Percentiles rank a stretch among this genome's conserved stretches.
Conservation (phyloP, 2,888 invertebrate species). For the Nomada lathburiana region DNA sequence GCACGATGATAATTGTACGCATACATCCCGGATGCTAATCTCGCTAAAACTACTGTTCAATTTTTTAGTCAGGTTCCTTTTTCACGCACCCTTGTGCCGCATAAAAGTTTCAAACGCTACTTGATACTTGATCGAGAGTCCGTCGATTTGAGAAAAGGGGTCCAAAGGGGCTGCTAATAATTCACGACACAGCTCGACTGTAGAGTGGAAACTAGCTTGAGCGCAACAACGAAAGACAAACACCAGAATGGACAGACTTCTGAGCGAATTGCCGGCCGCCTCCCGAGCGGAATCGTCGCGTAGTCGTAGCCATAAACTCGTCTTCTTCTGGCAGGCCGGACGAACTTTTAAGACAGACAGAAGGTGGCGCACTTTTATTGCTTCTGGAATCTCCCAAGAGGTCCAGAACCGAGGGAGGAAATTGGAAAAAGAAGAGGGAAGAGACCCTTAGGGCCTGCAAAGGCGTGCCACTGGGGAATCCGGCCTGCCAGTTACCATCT, state of each 20-base stretch:
- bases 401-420: slow-evolving; percentile 48
- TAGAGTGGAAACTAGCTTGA: slow-evolving; percentile 19
- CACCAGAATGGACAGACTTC: slow-evolving; percentile 3
- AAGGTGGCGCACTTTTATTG: slow-evolving; percentile 69
- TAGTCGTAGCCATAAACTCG: slow-evolving; percentile 62
- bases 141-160: not conserved
- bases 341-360: slow-evolving; percentile 69
- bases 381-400: slow-evolving; percentile 50
- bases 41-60: too few relatives aligned
- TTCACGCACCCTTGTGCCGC: not conserved
- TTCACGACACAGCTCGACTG: slow-evolving; percentile 25
- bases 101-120: not conserved
- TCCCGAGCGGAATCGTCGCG: slow-evolving; percentile 46
- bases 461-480: slow-evolving; percentile 45
- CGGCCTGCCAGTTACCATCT: slow-evolving; percentile 42
- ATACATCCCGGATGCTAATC: too few relatives aligned
- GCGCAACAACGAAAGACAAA: slow-evolving; percentile 24
- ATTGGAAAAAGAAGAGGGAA: slow-evolving; percentile 62
- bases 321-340: slow-evolving; percentile 46
- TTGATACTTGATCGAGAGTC: not conserved
- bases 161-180: slow-evolving; percentile 24
- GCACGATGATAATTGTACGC: too few relatives aligned
- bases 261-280: slow-evolving; percentile 14
- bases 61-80: too few relatives aligned
- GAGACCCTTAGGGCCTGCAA: slow-evolving; percentile 57